These are phyloP conservation scores for Lacerta viridis DNA, from an alignment of 2,797 vertebrate genomes.

Conservation along the genomic window DNA sequence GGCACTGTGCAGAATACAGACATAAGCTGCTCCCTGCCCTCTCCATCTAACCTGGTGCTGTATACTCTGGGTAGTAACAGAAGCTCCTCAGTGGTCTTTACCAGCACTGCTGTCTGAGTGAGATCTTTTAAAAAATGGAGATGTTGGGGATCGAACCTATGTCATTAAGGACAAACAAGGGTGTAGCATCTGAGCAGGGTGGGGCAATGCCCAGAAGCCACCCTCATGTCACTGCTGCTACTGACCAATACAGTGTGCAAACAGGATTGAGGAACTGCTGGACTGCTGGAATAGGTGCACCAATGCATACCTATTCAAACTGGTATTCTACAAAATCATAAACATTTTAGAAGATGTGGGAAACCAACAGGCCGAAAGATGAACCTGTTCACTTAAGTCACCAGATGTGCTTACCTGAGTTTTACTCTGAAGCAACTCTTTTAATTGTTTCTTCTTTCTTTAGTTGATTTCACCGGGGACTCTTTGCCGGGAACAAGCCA, in stretches of 20 bases:
- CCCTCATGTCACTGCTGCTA: neutral
- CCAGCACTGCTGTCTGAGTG: neutral
- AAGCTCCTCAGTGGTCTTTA: neutral
- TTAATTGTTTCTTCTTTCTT: neutral
- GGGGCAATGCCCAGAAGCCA: neutral
- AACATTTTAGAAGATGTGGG: neutral
- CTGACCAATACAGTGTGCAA: too few relatives aligned
- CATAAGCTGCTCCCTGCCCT: neutral
- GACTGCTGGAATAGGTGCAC: neutral
- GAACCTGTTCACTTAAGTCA: neutral
- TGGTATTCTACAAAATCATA: neutral
- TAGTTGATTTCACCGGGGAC: conserved; percentile 91
- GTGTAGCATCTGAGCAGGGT: too few relatives aligned
- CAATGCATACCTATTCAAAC: too few relatives aligned
- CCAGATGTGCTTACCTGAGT: neutral
- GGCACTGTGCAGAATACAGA: neutral
- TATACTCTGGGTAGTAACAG: neutral
- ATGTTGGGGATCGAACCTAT: neutral
- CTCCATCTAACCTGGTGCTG: neutral
- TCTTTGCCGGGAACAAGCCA: conserved; percentile 86
- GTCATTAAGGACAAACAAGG: neutral
- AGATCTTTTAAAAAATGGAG: neutral
- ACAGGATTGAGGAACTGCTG: neutral
- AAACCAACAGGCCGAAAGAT: neutral
- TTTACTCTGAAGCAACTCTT: neutral